Evolutionary conservation across 2,888 invertebrate genomes (phyloP).

Genomic region (Tigriopus californicus): DNA sequence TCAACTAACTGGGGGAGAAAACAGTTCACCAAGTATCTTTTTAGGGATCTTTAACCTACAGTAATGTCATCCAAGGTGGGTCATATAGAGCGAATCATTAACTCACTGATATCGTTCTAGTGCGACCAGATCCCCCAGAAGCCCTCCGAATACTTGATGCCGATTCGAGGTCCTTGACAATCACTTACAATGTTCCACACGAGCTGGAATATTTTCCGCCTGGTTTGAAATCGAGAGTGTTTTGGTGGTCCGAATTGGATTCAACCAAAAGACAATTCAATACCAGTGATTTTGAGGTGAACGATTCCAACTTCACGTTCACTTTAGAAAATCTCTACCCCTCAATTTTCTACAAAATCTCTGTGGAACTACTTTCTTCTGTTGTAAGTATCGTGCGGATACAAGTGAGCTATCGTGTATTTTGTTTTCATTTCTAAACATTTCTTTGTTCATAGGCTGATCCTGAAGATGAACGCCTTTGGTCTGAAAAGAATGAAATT

Average conservation of each 20-base stretch:
- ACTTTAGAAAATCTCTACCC: constrained; percentile 9
- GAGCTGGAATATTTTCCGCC: constrained; percentile 34
- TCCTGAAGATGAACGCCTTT: neutral
- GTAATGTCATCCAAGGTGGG: too few relatives aligned
- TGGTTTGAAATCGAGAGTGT: constrained; percentile 33
- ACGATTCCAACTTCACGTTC: neutral
- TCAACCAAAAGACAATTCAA: constrained; percentile 22
- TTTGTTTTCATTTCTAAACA: neutral
- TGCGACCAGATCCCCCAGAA: constrained; percentile 33
- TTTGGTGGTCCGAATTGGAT: constrained; percentile 35
- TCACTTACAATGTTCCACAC: constrained; percentile 33
- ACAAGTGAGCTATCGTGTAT: neutral
- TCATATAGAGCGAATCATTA: too few relatives aligned
- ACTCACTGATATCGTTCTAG: constrained; percentile 25
- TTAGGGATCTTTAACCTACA: too few relatives aligned
- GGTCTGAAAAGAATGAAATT: constrained; percentile 12
- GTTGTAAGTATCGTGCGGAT: too few relatives aligned
- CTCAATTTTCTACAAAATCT: neutral
- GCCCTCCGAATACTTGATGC: constrained; percentile 30
- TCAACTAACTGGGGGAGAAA: too few relatives aligned
- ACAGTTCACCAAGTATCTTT: too few relatives aligned
- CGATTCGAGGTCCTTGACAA: constrained; percentile 31
- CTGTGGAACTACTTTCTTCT: neutral
- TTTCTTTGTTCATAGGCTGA: constrained; percentile 8
- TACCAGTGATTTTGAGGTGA: neutral